Percentiles rank a stretch among this genome's conserved stretches.
These are phyloP conservation scores for Lottia scabra DNA, from an alignment of 2,888 invertebrate genomes.

Conservation along the genomic window DNA sequence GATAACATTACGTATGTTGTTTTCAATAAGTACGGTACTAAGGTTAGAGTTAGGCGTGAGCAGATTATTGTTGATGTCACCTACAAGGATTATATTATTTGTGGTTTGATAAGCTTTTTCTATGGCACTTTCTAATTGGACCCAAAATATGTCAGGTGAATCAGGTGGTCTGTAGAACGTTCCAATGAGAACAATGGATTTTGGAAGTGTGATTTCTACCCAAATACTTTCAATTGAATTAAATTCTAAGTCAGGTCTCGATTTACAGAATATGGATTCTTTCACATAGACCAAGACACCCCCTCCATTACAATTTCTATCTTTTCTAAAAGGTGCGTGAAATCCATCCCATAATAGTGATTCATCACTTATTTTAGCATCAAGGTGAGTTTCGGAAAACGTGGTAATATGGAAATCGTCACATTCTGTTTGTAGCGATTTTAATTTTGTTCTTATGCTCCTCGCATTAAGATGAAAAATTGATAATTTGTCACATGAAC, in stretches of 20 bases:
- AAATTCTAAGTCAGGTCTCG: background rate
- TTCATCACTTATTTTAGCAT: background rate
- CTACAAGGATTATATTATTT: background rate
- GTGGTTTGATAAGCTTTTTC: background rate
- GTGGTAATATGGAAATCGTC: too few species aligned
- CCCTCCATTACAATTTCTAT: background rate
- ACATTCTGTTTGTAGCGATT: too few species aligned
- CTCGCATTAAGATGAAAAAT: too few species aligned
- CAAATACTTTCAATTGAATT: background rate
- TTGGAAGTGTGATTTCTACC: background rate
- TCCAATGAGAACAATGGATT: background rate
- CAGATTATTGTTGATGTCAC: background rate
- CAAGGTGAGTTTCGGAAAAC: too few species aligned
- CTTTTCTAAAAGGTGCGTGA: background rate
- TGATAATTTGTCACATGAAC: too few species aligned
- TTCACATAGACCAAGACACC: background rate
- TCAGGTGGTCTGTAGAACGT: background rate
- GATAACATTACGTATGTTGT: background rate
- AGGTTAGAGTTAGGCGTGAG: background rate
- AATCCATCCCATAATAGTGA: background rate
- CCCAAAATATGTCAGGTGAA: background rate
- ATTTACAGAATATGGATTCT: background rate
- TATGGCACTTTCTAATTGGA: background rate
- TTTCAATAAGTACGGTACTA: background rate
- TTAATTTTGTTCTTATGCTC: too few species aligned